Evolutionary conservation across 2,888 invertebrate species (phyloP), one percentile per base, ranked within the genome.

Genomic region (Meghimatium bilineatum): DNA sequence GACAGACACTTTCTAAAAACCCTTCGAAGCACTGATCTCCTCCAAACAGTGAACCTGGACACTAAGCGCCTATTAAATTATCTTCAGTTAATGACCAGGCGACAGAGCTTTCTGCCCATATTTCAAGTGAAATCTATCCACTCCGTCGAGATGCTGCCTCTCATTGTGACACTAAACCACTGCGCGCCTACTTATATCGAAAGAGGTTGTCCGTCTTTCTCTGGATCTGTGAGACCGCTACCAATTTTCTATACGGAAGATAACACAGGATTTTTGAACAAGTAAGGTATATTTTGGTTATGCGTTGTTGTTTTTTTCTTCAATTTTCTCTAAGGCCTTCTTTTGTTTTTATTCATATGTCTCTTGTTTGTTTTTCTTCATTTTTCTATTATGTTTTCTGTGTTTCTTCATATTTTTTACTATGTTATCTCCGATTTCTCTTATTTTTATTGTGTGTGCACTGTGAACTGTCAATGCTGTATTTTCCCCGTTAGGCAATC

Each of bases 181-280:
- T 80, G 80, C 56, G 69, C 66, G 2, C n/a, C 17, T 10, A 69
- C 23, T 0, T 67, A 26, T 34, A 23, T 52, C 1, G 67, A 80
- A 12, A 32, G 66, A 38, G 32, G 17, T 1, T n/a, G 26, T 8
- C 36, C 67, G 26, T 60, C 52, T 6, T 36, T 49, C 26, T n/a
- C 49, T 20, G 63, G 66, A 0, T 66, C 5, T 20, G 34, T 80
- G 23, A 69, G 67, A 12, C 29, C 69, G 23, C 32, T 67, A 0
- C 67, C 80, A 0, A 52, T 80, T 34, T 80, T 80, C 71, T 80
- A 69, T 49, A 52, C 69, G 2, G 29, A 69, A 23, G 80, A 80
- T 44, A 36, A 49, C 12, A 23, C 6, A 0, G 52, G 69, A 12
- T 66, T 69, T 14, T 17, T 80, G 5, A 49, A n/a, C 1, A 80